A percentile compares a stretch with the other conserved stretches of the same genome.
These are phyloP conservation scores for Melinopterus prodromus DNA, from an alignment of 2,888 invertebrate species.

Conservation along the genomic window DNA sequence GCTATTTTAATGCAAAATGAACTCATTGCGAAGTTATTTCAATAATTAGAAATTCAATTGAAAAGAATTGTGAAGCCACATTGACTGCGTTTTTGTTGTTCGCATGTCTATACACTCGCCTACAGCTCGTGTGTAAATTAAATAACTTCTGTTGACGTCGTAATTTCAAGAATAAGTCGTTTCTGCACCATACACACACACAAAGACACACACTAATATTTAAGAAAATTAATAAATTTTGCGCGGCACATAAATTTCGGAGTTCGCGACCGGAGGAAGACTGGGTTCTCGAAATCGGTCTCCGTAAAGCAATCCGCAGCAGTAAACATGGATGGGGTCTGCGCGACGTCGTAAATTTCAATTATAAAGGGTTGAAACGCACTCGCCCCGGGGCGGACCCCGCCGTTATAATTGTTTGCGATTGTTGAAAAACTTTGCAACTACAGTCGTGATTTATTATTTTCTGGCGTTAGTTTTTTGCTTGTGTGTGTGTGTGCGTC, in stretches of 20 bases:
- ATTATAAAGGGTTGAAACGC: not conserved
- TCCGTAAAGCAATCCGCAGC: not conserved
- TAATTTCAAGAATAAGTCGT: not conserved
- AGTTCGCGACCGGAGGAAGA: not conserved
- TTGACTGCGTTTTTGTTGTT: too few species aligned
- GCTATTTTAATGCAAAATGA: too few species aligned
- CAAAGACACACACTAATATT: not conserved
- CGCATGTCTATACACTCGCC: too few species aligned
- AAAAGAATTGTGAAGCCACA: too few species aligned
- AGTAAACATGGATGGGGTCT: not conserved
- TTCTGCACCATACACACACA: not conserved
- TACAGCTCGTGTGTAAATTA: too few species aligned
- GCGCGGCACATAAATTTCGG: not conserved
- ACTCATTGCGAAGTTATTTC: too few species aligned
- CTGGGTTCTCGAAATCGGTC: not conserved
- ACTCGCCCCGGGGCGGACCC: not conserved
- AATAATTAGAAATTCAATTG: too few species aligned
- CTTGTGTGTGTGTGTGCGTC: not conserved
- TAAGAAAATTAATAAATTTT: conserved; percentile 4
- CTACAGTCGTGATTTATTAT: not conserved
- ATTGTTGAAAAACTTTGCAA: not conserved
- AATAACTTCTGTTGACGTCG: too few species aligned
- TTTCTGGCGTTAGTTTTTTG: not conserved
- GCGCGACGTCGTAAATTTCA: not conserved
- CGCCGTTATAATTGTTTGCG: not conserved